A percentile compares a stretch with the other conserved stretches of the same genome.
phyloP scores from a whole-genome alignment of 2,888 invertebrate genomes.

The Polietes domitor region DNA sequence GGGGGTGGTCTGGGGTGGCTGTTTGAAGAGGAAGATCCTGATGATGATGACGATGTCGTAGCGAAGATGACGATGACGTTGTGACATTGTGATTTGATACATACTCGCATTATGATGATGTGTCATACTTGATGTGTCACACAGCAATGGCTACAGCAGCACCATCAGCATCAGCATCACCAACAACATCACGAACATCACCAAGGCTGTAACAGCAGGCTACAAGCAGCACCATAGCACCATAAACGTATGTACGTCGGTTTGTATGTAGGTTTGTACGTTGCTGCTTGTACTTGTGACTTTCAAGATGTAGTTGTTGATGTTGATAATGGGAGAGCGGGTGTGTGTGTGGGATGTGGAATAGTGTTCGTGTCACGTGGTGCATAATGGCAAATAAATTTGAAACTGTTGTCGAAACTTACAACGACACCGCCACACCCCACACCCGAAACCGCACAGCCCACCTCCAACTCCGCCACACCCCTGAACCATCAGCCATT shows the following conservation, averaged over 20 bases:
- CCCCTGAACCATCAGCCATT: conserved; percentile 5
- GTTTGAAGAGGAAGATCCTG: not conserved
- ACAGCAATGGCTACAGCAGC: conserved; percentile 24
- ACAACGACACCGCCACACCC: conserved; percentile 45
- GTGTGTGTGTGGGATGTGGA: conserved; percentile 37
- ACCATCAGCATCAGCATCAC: no score
- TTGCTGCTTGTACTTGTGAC: not conserved
- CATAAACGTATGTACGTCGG: not conserved
- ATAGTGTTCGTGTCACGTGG: conserved; percentile 64
- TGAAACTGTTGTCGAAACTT: conserved; percentile 58
- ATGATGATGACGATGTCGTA: conserved; percentile 31
- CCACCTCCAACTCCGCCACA: not conserved
- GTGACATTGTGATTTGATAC: conserved; percentile 66
- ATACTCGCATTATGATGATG: conserved; percentile 48
- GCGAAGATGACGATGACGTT: conserved; percentile 57
- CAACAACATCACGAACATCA: conserved; percentile 13
- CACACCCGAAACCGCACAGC: no score
- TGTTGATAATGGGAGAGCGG: conserved; percentile 40
- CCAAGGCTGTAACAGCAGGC: conserved; percentile 2
- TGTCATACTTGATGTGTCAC: conserved; percentile 66
- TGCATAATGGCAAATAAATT: conserved; percentile 63
- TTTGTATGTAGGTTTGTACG: not conserved
- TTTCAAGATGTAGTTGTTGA: not conserved
- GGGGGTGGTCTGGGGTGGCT: not conserved
- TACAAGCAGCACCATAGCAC: conserved; percentile 7